phyloP scores from a whole-genome alignment of 35 echinoderm and acorn worm genomes.

The Hemicentrotus pulcherrimus region DNA sequence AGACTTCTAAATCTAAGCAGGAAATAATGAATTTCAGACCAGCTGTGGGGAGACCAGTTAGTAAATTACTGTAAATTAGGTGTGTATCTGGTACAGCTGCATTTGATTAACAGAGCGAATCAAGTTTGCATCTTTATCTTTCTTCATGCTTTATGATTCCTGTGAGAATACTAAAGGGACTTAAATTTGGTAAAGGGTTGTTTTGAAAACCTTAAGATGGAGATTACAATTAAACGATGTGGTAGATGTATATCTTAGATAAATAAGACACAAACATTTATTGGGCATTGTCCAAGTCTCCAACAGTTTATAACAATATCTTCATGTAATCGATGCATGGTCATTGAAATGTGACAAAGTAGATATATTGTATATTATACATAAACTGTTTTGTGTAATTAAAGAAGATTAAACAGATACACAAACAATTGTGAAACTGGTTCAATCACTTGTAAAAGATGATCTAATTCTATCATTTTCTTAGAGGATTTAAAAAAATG shows the following conservation, averaged over 20 bases:
- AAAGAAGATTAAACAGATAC: too few species aligned
- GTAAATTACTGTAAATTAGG: neutral
- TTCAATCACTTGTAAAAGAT: too few species aligned
- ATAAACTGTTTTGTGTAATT: too few species aligned
- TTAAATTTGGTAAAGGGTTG: neutral
- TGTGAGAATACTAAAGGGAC: neutral
- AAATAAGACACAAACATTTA: neutral
- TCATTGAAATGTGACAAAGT: too few species aligned
- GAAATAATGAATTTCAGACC: constrained; percentile 13
- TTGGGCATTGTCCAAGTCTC: too few species aligned
- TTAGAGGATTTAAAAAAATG: too few species aligned
- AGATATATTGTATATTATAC: too few species aligned
- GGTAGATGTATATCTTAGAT: neutral
- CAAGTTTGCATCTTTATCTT: neutral
- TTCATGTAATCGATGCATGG: too few species aligned
- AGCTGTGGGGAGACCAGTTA: neutral
- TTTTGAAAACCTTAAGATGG: neutral
- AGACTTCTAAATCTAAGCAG: neutral
- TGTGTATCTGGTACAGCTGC: neutral
- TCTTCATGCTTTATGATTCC: neutral
- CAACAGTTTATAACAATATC: too few species aligned
- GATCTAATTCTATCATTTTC: too few species aligned
- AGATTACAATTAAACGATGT: neutral
- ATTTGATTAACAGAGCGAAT: neutral
- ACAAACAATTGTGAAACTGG: too few species aligned